Evolutionary conservation across 2,797 vertebrate genomes (phyloP), one percentile per base, ranked within the genome.

Genomic region (Cephalopachus bancanus): DNA sequence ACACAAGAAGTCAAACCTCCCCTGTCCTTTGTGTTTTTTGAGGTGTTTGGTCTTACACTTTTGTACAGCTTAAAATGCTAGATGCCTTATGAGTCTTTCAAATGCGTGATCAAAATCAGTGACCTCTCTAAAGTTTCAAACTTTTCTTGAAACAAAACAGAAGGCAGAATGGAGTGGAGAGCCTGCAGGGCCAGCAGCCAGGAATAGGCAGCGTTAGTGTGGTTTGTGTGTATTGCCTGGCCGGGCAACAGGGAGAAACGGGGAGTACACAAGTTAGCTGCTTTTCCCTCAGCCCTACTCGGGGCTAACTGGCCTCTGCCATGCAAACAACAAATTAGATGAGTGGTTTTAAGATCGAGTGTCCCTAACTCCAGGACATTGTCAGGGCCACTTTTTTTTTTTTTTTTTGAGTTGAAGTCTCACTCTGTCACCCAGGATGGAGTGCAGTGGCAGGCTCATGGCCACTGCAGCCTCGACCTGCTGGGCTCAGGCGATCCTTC

Each of bases 1-100:
- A 44, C 11, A 2, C 7, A 7, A 26, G 33, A 15, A 20, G 7
- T 20, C 60, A 80, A 24, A 16, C 44, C 22, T 49, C 19, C 55
- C 16, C 7, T 19, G n/a, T 11, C 67, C 49, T 69, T 72, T 92
- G 22, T 75, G 55, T 55, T 93, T 95, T 89, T 89, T 2, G 91
- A 97, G 74, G 57, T 95, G 65, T 97, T 98, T 96, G 64, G 79
- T 96, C 89, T 98, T 94, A 93, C 93, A 94, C 8, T 19, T 97
- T 95, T 86, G 78, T 96, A 91, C 86, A 94, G 91, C 91, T 78
- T 89, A 86, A 97, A 96, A 94, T 95, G 78, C 95, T 93, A 87
- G 96, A 97, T 98, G 97, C 97, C 97, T 98, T 97, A 88, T 75
- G 97, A 96, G 30, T 93, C 87, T 96, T 98, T 90, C 94, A 83